phyloP scores from a whole-genome alignment of 2,113 vertebrate genomes.

The Anhinga rufa region DNA sequence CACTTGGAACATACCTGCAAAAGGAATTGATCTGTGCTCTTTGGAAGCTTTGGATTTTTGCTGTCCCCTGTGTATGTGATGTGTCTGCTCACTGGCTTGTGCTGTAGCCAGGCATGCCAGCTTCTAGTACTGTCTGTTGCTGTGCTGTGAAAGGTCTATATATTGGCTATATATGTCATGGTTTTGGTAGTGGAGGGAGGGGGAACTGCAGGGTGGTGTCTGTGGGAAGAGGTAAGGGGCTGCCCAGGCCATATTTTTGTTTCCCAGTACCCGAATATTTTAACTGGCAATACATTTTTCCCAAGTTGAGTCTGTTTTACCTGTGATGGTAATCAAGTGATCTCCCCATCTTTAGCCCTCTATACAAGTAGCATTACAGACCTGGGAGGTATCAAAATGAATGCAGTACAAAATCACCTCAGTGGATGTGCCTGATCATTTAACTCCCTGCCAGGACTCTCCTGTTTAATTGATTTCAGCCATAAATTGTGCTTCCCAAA shows the following conservation, averaged over 20 bases:
- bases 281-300: background rate
- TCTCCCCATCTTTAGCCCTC: background rate
- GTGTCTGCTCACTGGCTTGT: background rate
- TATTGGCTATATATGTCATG: fast-evolving
- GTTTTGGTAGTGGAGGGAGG: background rate
- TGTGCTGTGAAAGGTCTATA: background rate
- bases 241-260: background rate
- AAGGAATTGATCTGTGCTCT: background rate
- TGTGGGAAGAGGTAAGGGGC: background rate
- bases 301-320: background rate
- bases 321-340: background rate
- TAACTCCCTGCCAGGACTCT: background rate
- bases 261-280: background rate
- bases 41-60: background rate
- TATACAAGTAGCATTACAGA: background rate
- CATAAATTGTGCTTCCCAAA: background rate
- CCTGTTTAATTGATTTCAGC: background rate
- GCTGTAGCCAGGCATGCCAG: background rate
- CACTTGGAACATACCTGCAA: background rate
- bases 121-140: background rate
- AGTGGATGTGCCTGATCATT: background rate
- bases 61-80: background rate
- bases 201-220: background rate
- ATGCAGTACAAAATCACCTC: background rate
- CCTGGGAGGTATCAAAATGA: background rate